phyloP scores from a whole-genome alignment of 2,888 invertebrate species.

The Ennomos fuscantarius region DNA sequence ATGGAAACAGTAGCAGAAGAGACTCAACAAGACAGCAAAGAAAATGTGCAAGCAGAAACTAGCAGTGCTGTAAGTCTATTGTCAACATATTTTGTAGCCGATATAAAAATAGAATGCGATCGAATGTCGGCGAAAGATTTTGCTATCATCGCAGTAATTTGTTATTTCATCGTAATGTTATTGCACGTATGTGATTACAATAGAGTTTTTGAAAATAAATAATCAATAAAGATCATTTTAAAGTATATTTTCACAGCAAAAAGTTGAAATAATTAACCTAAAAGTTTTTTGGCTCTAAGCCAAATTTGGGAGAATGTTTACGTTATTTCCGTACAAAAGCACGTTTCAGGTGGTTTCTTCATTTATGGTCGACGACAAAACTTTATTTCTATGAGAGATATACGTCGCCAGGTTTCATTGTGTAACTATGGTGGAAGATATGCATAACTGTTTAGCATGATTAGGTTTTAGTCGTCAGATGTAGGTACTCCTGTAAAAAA shows the following conservation, averaged over 20 bases:
- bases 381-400: constrained; percentile 41
- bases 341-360: constrained; percentile 71
- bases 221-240: not conserved
- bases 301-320: constrained; percentile 71
- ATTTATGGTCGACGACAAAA: constrained; percentile 67
- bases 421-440: constrained; percentile 21
- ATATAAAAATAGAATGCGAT: constrained; percentile 77
- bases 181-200: not conserved
- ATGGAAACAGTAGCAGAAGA: constrained; percentile 73
- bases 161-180: not conserved
- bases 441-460: constrained; percentile 1
- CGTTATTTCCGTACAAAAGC: constrained; percentile 78
- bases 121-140: constrained; percentile 63
- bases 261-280: constrained; percentile 65
- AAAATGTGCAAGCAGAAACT: constrained; percentile 53
- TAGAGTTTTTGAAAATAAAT: not conserved
- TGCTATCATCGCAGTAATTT: constrained; percentile 33
- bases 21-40: constrained; percentile 58
- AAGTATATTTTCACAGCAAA: constrained; percentile 28
- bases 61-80: constrained; percentile 58
- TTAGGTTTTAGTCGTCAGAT: too few relatives aligned
- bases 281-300: constrained; percentile 66
- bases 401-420: constrained; percentile 26
- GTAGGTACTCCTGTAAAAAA: too few relatives aligned
- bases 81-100: constrained; percentile 41